Base-by-base conservation (phyloP, 2,797 vertebrate genomes). In the Melanotaenia pygmaea region DNA sequence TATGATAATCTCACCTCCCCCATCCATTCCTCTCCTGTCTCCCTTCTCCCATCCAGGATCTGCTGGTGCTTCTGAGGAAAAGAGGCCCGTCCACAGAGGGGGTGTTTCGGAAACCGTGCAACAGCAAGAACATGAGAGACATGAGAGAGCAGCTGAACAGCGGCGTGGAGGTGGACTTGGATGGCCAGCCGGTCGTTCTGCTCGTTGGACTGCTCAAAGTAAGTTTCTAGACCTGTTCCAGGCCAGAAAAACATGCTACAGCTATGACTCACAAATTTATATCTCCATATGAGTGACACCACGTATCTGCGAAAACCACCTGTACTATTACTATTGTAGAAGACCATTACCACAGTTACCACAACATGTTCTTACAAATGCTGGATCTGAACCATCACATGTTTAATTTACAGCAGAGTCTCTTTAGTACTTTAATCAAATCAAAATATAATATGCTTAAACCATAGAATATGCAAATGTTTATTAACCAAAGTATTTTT, bases 151-250 rank as follows among this genome's bases (percentile, higher is more conserved):
- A 96, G 60, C 95, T 99, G 12, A 96, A 96, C 83, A 83, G 86
- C 0, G 95, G 97, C 18, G 20, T 28, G 30, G 60, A 88, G 0
- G 93, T 99, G 71, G 93, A 95, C 68, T 70, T 98, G 84, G 89
- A 93, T 20, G 81, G 64, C 18, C 94, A 94, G 79, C 92, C 96
- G 0, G 96, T 97, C 20, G 89, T 94, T 66, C 92, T 97, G 12
- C 90, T 99, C 35, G 96, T 97, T 0, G 97, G 93, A 11, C 92
- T 97, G 37, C 95, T 99, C 54, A 99, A 99, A 94, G 98, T 98
- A 88, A 76, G 84, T 56, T 30, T 37, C 3, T 30, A 6, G 3
- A 28, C 6, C 34, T 2, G 16, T 13, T 47, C 5, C 1, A 26
- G 18, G 54, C 32, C 16, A 6, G 13, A 30, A 56, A 28, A 30